Percentiles rank a stretch among this genome's conserved stretches.
These are phyloP conservation scores for Eulithis testata DNA, from an alignment of 2,888 invertebrate genomes.

Conservation along the genomic window DNA sequence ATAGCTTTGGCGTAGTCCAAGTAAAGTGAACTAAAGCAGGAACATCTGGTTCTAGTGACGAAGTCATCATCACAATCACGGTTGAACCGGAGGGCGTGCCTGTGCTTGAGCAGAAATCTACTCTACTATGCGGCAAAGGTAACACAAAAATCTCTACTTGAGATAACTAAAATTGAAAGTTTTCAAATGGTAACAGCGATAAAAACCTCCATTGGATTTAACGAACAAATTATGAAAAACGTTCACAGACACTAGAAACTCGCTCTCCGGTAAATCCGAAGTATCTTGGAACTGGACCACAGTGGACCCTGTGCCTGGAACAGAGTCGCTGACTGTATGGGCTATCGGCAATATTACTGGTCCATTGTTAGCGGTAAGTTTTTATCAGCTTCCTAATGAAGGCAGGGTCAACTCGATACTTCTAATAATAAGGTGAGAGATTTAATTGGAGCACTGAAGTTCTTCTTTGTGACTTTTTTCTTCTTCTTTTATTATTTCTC, in stretches of 20 bases:
- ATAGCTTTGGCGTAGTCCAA: constrained; percentile 3
- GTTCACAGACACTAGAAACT: constrained; percentile 31
- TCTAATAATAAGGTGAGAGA: too few relatives aligned
- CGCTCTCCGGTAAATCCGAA: constrained; percentile 50
- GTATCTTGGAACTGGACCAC: constrained; percentile 64
- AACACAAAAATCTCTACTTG: constrained; percentile 33
- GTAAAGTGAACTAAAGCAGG: background rate
- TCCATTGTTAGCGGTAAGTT: constrained; percentile 82
- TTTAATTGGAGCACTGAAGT: too few relatives aligned
- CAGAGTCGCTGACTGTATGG: constrained; percentile 86
- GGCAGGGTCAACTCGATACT: background rate
- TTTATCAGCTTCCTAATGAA: background rate
- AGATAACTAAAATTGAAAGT: too few relatives aligned
- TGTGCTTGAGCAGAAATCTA: constrained; percentile 86
- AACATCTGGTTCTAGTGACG: constrained; percentile 75
- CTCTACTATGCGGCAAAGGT: constrained; percentile 88
- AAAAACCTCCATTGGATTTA: too few relatives aligned
- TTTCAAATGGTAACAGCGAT: too few relatives aligned
- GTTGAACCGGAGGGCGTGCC: constrained; percentile 90
- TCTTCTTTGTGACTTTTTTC: too few relatives aligned
- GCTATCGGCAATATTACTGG: constrained; percentile 87
- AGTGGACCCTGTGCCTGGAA: constrained; percentile 82
- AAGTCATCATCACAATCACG: constrained; percentile 85
- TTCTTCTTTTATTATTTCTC: too few relatives aligned
- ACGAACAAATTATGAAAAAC: too few relatives aligned